phyloP scores from a whole-genome alignment of 2,888 invertebrate genomes.

The Tetrapedia diversipes region DNA sequence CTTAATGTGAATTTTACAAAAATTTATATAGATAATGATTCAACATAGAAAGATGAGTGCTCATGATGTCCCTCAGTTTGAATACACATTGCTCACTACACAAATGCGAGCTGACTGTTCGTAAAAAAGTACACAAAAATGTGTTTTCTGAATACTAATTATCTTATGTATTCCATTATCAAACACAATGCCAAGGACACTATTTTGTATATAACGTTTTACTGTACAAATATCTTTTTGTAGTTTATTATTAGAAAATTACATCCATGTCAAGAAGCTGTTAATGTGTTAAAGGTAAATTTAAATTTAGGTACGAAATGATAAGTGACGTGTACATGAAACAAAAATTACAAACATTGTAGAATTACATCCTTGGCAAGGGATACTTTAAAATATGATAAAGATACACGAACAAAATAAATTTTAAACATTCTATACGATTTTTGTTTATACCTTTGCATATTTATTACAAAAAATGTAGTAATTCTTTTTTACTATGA shows the following conservation, averaged over 20 bases:
- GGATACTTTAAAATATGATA: constrained; percentile 32
- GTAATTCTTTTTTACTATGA: neutral
- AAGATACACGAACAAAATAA: constrained; percentile 33
- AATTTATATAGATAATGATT: constrained; percentile 12
- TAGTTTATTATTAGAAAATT: constrained; percentile 46
- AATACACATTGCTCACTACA: constrained; percentile 36
- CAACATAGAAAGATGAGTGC: constrained; percentile 45
- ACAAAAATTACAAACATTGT: constrained; percentile 26
- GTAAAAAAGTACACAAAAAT: constrained; percentile 16
- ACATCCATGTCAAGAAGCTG: constrained; percentile 23
- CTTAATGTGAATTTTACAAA: constrained; percentile 5
- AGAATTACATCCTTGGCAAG: constrained; percentile 34
- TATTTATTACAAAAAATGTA: neutral
- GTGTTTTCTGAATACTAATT: constrained; percentile 28
- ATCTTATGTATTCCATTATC: constrained; percentile 30
- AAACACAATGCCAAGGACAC: constrained; percentile 48
- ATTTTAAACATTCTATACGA: constrained; percentile 25
- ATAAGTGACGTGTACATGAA: constrained; percentile 13
- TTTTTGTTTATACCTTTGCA: constrained; percentile 35
- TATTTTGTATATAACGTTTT: constrained; percentile 57
- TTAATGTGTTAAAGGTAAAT: constrained; percentile 25
- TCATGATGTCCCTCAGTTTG: constrained; percentile 41
- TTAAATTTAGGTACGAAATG: neutral
- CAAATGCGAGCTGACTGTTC: constrained; percentile 20
- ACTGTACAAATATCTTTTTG: constrained; percentile 32